Percentiles rank a stretch among this genome's conserved stretches.
Conservation (phyloP, 2,113 vertebrate genomes). For the Rhipidura dahli region DNA sequence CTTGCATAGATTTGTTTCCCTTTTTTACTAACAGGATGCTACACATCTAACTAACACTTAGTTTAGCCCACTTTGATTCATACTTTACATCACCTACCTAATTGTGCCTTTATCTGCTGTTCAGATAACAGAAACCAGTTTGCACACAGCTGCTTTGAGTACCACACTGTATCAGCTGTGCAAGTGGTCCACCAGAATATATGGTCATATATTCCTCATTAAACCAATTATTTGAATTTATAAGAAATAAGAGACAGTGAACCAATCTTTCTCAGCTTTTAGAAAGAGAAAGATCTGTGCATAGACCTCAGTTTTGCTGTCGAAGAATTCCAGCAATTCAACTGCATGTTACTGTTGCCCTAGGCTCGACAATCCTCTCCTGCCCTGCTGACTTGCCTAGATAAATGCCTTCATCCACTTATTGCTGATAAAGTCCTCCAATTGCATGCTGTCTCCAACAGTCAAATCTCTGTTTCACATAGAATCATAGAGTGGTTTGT, state of each 20-base stretch:
- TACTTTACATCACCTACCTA: neutral
- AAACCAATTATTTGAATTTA: neutral
- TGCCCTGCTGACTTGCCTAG: neutral
- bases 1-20: neutral
- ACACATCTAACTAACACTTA: neutral
- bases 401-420: neutral
- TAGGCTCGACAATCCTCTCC: neutral
- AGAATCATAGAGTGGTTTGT: neutral
- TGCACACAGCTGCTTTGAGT: neutral
- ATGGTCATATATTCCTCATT: neutral
- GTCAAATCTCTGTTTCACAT: neutral
- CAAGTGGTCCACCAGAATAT: neutral
- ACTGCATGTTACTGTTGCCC: neutral
- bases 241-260: neutral
- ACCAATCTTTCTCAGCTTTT: neutral
- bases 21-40: neutral
- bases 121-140: neutral
- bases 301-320: neutral
- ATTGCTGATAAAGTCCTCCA: neutral
- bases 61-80: neutral
- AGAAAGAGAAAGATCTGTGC: neutral
- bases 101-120: neutral
- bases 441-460: rapidly evolving
- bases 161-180: neutral
- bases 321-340: neutral